phyloP scores from a whole-genome alignment of 2,797 vertebrate genomes.

The Malacoctenus gilli region DNA sequence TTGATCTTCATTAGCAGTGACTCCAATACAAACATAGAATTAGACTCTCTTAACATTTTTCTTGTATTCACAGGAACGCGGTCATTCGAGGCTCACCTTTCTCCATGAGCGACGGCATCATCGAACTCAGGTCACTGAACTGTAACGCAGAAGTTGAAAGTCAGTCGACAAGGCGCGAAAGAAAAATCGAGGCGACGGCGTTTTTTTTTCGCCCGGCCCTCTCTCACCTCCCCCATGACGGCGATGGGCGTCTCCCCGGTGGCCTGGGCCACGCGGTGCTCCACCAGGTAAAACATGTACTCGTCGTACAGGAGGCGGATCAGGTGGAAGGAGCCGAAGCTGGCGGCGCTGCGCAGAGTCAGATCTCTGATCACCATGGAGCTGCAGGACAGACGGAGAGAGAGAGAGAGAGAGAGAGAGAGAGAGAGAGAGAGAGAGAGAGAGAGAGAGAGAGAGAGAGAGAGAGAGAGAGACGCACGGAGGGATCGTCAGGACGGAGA shows the following conservation, averaged over 20 bases:
- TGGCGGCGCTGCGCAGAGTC: constrained; percentile 94
- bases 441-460: too few species aligned
- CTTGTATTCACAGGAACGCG: too few species aligned
- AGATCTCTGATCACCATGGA: constrained; percentile 99
- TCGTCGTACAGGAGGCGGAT: constrained; percentile 97
- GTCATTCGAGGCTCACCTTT: constrained; percentile 82
- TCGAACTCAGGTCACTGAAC: constrained; percentile 92
- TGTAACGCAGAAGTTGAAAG: constrained; percentile 68
- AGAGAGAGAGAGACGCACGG: too few species aligned
- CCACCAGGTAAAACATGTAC: constrained; percentile 99
- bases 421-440: too few species aligned
- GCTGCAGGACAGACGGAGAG: constrained; percentile 76
- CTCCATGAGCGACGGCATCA: constrained; percentile 90
- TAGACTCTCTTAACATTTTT: too few species aligned
- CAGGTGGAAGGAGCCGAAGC: constrained; percentile 97
- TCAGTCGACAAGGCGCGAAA: too few species aligned
- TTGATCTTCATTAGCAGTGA: too few species aligned
- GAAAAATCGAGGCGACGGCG: too few species aligned
- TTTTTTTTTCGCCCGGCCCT: too few species aligned
- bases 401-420: too few species aligned
- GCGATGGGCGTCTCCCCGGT: constrained; percentile 97
- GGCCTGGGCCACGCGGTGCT: constrained; percentile 94
- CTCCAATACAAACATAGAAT: too few species aligned
- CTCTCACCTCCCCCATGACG: constrained; percentile 96
- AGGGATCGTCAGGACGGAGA: too few species aligned